Evolutionary conservation across 2,888 invertebrate genomes (phyloP).

Genomic region (Agriopis aurantiaria): DNA sequence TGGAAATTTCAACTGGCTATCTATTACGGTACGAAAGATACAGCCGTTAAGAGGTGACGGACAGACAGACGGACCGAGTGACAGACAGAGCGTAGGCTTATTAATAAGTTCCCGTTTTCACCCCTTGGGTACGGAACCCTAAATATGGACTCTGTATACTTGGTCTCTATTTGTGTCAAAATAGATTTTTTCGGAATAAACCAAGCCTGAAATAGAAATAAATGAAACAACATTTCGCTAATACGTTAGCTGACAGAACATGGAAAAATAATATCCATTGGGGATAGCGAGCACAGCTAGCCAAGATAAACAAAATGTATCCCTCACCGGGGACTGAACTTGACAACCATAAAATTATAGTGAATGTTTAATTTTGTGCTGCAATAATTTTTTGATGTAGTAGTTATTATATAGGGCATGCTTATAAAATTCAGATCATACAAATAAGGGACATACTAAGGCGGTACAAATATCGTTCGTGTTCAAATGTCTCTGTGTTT

Average conservation of each 20-base stretch:
- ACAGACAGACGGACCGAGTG: too few species aligned
- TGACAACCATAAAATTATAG: constrained; percentile 60
- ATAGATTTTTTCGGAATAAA: not conserved
- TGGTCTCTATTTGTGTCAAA: not conserved
- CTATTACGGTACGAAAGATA: too few species aligned
- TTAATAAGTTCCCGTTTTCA: too few species aligned
- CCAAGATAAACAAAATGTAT: constrained; percentile 65
- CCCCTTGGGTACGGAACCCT: too few species aligned
- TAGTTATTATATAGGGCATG: not conserved
- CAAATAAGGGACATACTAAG: too few species aligned
- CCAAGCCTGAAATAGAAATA: constrained; percentile 14
- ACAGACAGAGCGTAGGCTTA: too few species aligned
- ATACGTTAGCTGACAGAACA: constrained; percentile 36
- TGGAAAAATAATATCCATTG: constrained; percentile 39
- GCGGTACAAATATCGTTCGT: too few species aligned
- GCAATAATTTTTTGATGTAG: not conserved
- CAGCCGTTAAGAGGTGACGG: too few species aligned
- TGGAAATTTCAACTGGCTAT: too few species aligned
- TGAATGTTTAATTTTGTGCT: constrained; percentile 51
- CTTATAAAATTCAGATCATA: too few species aligned
- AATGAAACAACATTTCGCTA: constrained; percentile 25
- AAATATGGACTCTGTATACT: not conserved
- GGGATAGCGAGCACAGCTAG: constrained; percentile 48
- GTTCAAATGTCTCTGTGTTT: too few species aligned
- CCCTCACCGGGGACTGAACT: constrained; percentile 54